Evolutionary conservation across 1,140 invertebrate species (phyloP).

Genomic region (Caenorhabditis latens): DNA sequence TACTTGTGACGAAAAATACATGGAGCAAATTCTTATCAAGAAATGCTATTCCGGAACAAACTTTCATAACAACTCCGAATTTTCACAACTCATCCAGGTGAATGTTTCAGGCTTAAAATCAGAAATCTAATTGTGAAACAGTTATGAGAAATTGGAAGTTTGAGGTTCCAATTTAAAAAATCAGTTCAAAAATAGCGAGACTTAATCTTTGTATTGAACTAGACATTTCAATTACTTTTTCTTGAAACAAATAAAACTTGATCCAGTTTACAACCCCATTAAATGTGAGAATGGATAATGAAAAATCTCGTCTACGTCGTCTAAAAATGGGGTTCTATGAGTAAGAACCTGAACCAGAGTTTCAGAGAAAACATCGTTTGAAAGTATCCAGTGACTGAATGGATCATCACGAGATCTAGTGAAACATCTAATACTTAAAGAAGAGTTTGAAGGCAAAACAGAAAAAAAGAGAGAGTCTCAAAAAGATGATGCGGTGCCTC

Average conservation of each 20-base stretch:
- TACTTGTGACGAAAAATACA: too few relatives aligned
- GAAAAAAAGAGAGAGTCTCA: conserved; percentile 9
- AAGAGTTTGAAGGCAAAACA: not conserved
- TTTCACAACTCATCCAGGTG: too few relatives aligned
- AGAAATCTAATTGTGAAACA: too few relatives aligned
- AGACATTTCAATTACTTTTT: not conserved
- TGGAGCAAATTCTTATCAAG: too few relatives aligned
- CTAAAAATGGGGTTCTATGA: not conserved
- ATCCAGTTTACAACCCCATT: not conserved
- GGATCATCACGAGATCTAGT: not conserved
- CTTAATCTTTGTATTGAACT: too few relatives aligned
- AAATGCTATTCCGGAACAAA: too few relatives aligned
- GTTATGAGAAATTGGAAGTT: too few relatives aligned
- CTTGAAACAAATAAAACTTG: not conserved
- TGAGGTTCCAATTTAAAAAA: too few relatives aligned
- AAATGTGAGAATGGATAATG: not conserved
- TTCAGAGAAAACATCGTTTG: too few relatives aligned
- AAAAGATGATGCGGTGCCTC: conserved; percentile 27
- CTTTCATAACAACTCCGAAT: too few relatives aligned
- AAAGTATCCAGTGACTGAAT: not conserved
- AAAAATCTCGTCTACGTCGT: not conserved
- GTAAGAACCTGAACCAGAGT: not conserved
- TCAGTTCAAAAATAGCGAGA: too few relatives aligned
- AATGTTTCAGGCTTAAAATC: too few relatives aligned
- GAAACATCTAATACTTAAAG: conserved; percentile 14